Conservation (phyloP, 2,888 invertebrate genomes). For the Euplagia quadripunctaria region DNA sequence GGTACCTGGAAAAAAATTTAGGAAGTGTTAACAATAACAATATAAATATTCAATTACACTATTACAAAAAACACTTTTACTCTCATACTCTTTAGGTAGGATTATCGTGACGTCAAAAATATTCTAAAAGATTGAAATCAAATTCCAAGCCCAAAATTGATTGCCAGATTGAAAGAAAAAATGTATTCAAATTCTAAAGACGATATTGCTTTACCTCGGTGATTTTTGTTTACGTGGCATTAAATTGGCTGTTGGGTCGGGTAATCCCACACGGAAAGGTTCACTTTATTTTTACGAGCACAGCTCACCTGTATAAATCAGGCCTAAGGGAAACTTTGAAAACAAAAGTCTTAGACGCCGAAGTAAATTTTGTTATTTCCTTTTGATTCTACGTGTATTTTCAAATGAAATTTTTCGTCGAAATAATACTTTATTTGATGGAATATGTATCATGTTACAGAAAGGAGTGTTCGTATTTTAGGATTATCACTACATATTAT, state of each 20-base stretch:
- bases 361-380: conserved; percentile 7
- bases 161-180: conserved; percentile 23
- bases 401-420: conserved; percentile 16
- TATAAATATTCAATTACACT: neutral
- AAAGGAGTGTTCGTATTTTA: too few relatives aligned
- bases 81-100: neutral
- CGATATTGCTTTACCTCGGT: conserved; percentile 27
- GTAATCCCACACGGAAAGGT: conserved; percentile 39
- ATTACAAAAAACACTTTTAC: too few relatives aligned
- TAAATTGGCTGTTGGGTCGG: conserved; percentile 43
- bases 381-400: conserved; percentile 26
- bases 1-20: too few relatives aligned
- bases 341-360: conserved; percentile 30
- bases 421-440: neutral
- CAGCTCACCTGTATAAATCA: conserved; percentile 48
- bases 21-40: too few relatives aligned
- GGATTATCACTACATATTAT: too few relatives aligned
- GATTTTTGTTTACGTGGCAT: conserved; percentile 48
- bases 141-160: conserved; percentile 11
- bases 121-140: neutral
- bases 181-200: conserved; percentile 37
- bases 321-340: conserved; percentile 33
- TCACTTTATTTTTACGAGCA: conserved; percentile 48
- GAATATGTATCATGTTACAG: neutral
- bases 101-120: neutral